phyloP scores from a whole-genome alignment of 2,113 vertebrate genomes.

The Steatornis caripensis region DNA sequence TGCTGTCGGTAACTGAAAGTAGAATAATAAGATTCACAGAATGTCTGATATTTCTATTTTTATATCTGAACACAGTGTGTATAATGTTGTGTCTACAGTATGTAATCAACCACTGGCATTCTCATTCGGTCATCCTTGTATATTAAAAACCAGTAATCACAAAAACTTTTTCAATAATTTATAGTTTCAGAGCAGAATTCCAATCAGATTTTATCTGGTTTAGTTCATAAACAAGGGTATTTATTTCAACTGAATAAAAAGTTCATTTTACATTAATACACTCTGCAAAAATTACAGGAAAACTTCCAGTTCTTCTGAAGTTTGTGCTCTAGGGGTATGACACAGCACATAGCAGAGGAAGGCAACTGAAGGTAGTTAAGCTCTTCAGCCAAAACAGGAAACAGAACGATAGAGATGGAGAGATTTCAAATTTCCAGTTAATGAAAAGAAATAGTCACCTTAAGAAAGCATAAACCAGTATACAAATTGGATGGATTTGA shows the following conservation, averaged over 20 bases:
- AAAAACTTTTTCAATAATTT: neutral
- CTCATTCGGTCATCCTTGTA: neutral
- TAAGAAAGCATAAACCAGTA: neutral
- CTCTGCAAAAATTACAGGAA: neutral
- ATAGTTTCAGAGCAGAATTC: neutral
- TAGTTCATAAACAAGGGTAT: neutral
- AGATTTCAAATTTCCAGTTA: neutral
- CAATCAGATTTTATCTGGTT: neutral
- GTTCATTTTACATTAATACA: neutral
- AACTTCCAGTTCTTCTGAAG: neutral
- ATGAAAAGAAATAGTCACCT: neutral
- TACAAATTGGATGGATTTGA: neutral
- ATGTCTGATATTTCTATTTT: conserved; percentile 3
- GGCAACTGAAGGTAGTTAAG: neutral
- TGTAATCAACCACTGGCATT: conserved; percentile 1
- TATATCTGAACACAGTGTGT: neutral
- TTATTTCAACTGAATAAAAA: neutral
- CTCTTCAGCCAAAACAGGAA: neutral
- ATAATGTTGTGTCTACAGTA: neutral
- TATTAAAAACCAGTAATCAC: neutral
- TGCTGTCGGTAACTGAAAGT: conserved; percentile 12
- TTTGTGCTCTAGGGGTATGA: neutral
- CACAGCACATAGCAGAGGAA: neutral
- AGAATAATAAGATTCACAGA: conserved; percentile 8
- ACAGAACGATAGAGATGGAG: neutral